Conservation (phyloP, 2,113 vertebrate species). For the Sander vitreus region DNA sequence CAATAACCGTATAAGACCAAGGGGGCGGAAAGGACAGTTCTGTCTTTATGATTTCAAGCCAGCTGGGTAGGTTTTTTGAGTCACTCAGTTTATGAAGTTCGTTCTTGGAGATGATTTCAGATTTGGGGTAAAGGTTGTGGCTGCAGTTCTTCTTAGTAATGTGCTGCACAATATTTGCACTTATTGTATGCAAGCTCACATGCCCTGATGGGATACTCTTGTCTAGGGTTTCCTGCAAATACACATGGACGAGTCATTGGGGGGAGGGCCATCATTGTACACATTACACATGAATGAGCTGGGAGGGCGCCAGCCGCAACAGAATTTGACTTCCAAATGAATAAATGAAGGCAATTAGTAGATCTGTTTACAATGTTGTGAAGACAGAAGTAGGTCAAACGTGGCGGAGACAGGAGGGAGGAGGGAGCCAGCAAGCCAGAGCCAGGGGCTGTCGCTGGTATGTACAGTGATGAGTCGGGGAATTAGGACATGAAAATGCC, state of each 20-base stretch:
- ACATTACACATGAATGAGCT: conserved; percentile 78
- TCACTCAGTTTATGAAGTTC: conserved; percentile 19
- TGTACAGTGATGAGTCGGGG: conserved; percentile 72
- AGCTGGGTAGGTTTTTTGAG: conserved; percentile 28
- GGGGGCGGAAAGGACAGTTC: conserved; percentile 56
- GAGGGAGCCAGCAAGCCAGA: conserved; percentile 61
- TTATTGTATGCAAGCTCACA: conserved; percentile 23
- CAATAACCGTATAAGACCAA: conserved; percentile 61
- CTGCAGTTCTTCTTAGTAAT: not conserved
- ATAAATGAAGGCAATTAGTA: conserved; percentile 85
- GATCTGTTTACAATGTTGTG: conserved; percentile 81
- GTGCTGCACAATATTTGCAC: not conserved
- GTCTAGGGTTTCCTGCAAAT: conserved; percentile 39
- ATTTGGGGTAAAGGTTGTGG: not conserved
- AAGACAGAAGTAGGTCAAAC: conserved; percentile 83
- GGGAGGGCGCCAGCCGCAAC: conserved; percentile 70
- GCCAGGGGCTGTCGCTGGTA: conserved; percentile 71
- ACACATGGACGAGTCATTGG: conserved; percentile 31
- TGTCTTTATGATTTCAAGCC: conserved; percentile 53
- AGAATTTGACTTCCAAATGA: conserved; percentile 83
- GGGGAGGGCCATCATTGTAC: conserved; percentile 60
- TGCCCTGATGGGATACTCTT: conserved; percentile 47
- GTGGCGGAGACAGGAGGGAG: conserved; percentile 60
- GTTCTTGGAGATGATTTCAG: conserved; percentile 15
- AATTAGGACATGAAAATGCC: conserved; percentile 77